Evolutionary conservation across 2,797 vertebrate species (phyloP).

Genomic region (Anabas testudineus): DNA sequence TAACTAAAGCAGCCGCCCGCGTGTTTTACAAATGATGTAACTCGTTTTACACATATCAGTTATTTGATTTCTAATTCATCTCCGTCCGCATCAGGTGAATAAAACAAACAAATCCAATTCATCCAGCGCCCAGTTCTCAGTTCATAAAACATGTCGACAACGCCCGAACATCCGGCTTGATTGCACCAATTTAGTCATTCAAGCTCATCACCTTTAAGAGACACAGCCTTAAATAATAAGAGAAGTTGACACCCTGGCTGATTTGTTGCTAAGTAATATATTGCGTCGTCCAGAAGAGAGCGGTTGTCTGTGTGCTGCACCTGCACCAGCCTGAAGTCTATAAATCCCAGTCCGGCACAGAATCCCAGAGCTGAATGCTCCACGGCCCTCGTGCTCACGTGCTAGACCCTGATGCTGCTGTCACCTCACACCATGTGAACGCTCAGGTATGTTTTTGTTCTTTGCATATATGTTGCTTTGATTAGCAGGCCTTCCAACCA

Average conservation of each 20-base stretch:
- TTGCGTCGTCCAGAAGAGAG: slow-evolving; percentile 60
- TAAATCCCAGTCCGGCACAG: slow-evolving; percentile 69
- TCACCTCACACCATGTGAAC: slow-evolving; percentile 57
- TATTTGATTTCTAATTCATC: slow-evolving; percentile 30
- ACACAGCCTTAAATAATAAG: slow-evolving; percentile 76
- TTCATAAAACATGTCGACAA: slow-evolving; percentile 47
- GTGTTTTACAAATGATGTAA: background rate
- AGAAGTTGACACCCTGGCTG: slow-evolving; percentile 68
- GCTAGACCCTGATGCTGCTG: slow-evolving; percentile 52
- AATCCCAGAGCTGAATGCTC: slow-evolving; percentile 58
- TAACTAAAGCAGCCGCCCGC: slow-evolving; percentile 3
- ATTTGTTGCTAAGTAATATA: slow-evolving; percentile 76
- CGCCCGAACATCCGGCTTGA: slow-evolving; percentile 40
- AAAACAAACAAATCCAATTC: slow-evolving; percentile 43
- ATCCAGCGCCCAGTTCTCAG: slow-evolving; percentile 2
- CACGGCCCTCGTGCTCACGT: slow-evolving; percentile 40
- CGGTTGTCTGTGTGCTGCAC: slow-evolving; percentile 78
- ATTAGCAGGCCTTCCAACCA: slow-evolving; percentile 58
- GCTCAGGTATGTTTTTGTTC: slow-evolving; percentile 50
- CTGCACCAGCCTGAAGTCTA: slow-evolving; percentile 71
- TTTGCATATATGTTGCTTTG: slow-evolving; percentile 61
- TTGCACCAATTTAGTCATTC: slow-evolving; percentile 54
- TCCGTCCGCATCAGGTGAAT: slow-evolving; percentile 35
- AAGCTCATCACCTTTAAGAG: slow-evolving; percentile 69
- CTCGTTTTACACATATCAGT: background rate